phyloP scores from a whole-genome alignment of 2,113 vertebrate species.

The Peromyscus polionotus region DNA sequence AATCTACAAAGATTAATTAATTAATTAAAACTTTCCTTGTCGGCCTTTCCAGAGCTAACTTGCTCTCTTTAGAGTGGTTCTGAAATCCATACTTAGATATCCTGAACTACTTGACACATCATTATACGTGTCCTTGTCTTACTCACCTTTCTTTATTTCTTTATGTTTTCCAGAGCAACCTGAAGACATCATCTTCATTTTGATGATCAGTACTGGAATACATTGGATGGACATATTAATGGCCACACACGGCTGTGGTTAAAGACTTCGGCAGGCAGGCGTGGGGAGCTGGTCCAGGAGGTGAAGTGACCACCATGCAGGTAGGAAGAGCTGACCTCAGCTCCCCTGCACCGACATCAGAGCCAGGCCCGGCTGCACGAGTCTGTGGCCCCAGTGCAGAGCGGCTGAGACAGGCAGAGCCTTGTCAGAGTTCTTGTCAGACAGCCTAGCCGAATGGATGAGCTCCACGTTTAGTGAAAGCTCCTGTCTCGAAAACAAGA shows the following conservation, averaged over 20 bases:
- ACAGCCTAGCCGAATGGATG: background rate
- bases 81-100: background rate
- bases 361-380: background rate
- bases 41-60: background rate
- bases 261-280: background rate
- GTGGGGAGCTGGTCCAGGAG: background rate
- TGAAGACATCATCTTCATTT: background rate
- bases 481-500: background rate
- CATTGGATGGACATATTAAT: background rate
- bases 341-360: background rate
- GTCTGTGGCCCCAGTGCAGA: background rate
- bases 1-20: background rate
- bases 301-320: no score
- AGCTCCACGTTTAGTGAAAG: background rate
- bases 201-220: background rate
- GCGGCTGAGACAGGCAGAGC: background rate
- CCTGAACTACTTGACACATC: background rate
- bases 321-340: background rate
- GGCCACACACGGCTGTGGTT: background rate
- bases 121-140: background rate
- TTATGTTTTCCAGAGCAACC: background rate
- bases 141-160: conserved; percentile 7
- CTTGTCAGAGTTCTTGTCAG: background rate
- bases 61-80: conserved; percentile 33
- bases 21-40: background rate